Evolutionary conservation across 2,888 invertebrate species (phyloP).

Genomic region (Arge pagana): DNA sequence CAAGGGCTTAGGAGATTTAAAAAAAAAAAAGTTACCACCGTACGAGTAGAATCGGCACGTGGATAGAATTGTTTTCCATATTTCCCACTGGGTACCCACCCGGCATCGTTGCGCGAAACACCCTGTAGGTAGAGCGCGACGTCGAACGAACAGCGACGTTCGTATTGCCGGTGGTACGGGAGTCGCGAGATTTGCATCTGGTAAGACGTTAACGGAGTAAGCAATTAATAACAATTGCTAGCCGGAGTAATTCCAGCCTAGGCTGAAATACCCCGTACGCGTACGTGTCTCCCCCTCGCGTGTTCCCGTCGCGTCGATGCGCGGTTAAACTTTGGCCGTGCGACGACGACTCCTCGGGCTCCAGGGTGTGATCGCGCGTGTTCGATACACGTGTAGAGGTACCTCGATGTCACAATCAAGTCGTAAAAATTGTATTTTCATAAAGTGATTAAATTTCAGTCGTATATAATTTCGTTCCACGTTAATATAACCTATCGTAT

Average conservation of each 20-base stretch:
- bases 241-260: constrained; percentile 16
- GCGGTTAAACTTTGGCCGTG: no score
- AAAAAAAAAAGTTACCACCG: no score
- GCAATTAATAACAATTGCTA: constrained; percentile 23
- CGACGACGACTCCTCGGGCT: no score
- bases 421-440: not conserved
- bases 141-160: constrained; percentile 37
- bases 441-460: constrained; percentile 13
- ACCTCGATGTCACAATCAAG: constrained; percentile 2
- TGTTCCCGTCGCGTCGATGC: no score
- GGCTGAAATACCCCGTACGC: not conserved
- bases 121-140: constrained; percentile 34
- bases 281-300: not conserved
- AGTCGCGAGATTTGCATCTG: constrained; percentile 21
- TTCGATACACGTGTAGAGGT: not conserved
- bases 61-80: no score
- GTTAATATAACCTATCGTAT: not conserved
- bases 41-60: no score
- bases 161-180: no score
- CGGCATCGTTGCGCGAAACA: constrained; percentile 30
- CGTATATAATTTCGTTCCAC: constrained; percentile 5
- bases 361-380: no score
- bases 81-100: no score
- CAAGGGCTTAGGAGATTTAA: no score
- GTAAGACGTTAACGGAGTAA: constrained; percentile 22